Conservation (phyloP, 1,140 invertebrate genomes). For the Cotesia chilonis region DNA sequence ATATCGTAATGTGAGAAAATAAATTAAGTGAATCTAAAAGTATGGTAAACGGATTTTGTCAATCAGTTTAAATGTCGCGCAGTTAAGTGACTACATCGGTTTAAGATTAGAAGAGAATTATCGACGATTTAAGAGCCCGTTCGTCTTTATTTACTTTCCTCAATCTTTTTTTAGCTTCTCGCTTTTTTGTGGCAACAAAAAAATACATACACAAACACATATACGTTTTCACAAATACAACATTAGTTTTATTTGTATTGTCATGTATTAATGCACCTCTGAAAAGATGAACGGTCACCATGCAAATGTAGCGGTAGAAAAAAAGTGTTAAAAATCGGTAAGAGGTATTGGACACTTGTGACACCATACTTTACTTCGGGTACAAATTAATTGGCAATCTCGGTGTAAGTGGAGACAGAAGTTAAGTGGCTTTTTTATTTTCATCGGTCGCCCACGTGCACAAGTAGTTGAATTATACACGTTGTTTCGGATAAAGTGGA, state of each 20-base stretch:
- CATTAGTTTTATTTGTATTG: background rate
- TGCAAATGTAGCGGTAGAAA: constrained; percentile 19
- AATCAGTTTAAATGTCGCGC: constrained; percentile 50
- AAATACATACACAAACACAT: background rate
- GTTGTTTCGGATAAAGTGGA: constrained; percentile 1
- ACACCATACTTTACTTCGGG: constrained; percentile 54
- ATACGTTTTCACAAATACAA: background rate
- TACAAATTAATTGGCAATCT: constrained; percentile 62
- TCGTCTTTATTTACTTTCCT: constrained; percentile 41
- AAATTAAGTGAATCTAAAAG: background rate
- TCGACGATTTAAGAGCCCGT: constrained; percentile 52
- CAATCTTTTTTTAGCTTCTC: constrained; percentile 16
- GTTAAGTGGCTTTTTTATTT: constrained; percentile 45
- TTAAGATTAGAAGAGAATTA: constrained; percentile 52
- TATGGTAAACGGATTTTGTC: constrained; percentile 40
- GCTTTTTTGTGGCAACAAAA: background rate
- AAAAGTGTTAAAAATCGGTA: constrained; percentile 35
- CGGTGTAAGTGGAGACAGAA: constrained; percentile 46
- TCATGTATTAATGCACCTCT: background rate
- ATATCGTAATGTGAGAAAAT: background rate
- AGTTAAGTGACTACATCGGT: constrained; percentile 54
- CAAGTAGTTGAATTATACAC: constrained; percentile 19
- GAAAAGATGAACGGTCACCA: background rate
- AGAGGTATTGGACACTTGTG: constrained; percentile 24
- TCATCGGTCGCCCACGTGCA: constrained; percentile 38